Evolutionary conservation across 37 sponge, comb jelly and placozoan species (phyloP), one percentile per base, ranked within the genome.

Genomic region (Geodia barretti): DNA sequence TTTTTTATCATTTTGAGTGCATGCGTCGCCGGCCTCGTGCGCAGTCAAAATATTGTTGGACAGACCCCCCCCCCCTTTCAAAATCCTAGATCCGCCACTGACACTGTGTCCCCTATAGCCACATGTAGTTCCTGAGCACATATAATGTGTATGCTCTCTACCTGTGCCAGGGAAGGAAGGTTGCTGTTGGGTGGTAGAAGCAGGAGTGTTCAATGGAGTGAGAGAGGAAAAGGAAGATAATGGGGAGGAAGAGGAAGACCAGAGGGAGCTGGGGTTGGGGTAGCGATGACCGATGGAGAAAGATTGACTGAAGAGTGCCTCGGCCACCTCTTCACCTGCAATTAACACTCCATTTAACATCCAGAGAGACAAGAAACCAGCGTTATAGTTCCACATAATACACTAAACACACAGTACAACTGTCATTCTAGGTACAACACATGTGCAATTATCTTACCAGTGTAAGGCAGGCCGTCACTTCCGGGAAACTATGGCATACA

Each of bases 221-320:
- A n/a, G n/a, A 14, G 54, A 4, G 25, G 68, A 7, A 3, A 20
- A 33, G 30, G 1, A 20, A 68, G 34, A 33, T 30, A 32, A 20
- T 25, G 68, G 68, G 68, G 68, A 33, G 33, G 68, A 29, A 21
- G 54, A 33, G 68, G 68, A 28, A 1, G 68, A 7, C 68, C 68
- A 33, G 32, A 68, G 68, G 33, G 9, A 7, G 31, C 33, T 25
- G 34, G 68, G 33, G 68, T 68, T 5, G 23, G 60, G 77, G 60
- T 60, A 76, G 1, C 9, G 62, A 19, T 41, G 30, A 19, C 77
- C 77, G 60, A 76, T 59, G 20, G 77, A 76, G 32, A 76, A 76
- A 23, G 25, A n/a, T 7, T 72, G 73, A n/a, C 39, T 42, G 28
- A 72, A 72, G 28, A 72, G 41, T 40, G 73, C 73, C 36, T 36